phyloP scores from a whole-genome alignment of 2,888 invertebrate genomes.

The Lathronympha strigana region DNA sequence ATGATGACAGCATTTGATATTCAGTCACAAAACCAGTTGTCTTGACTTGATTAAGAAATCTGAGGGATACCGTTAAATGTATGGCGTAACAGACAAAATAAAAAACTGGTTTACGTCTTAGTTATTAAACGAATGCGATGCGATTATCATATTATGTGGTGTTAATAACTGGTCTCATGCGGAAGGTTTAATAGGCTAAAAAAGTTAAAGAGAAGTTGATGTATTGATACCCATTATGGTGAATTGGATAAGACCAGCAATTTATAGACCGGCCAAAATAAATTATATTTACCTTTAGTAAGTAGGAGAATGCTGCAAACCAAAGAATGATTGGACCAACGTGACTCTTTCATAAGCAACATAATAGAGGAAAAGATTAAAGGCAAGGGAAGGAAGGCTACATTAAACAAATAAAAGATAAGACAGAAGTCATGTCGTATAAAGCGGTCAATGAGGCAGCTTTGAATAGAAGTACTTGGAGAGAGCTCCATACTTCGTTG shows the following conservation, averaged over 20 bases:
- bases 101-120: slow-evolving; percentile 28
- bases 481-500: no score
- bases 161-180: slow-evolving; percentile 9
- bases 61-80: slow-evolving; percentile 38
- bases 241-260: not conserved
- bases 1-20: not conserved
- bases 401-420: no score
- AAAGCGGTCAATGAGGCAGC: no score
- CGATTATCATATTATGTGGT: slow-evolving; percentile 24
- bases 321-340: no score
- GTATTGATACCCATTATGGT: not conserved
- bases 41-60: slow-evolving; percentile 41
- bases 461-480: no score
- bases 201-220: slow-evolving; percentile 2
- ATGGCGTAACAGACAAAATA: slow-evolving; percentile 33
- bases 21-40: slow-evolving; percentile 33
- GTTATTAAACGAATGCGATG: slow-evolving; percentile 31
- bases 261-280: not conserved
- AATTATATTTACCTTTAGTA: no score
- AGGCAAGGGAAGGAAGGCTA: no score
- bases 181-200: not conserved
- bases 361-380: no score
- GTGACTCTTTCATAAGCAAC: no score
- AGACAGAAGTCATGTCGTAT: no score
- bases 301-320: no score